Percentiles rank a stretch among this genome's conserved stretches.
Evolutionary conservation across 30 jellyfish, hydroid and myxozoan species (phyloP).

Genomic region (Aurelia sp.): DNA sequence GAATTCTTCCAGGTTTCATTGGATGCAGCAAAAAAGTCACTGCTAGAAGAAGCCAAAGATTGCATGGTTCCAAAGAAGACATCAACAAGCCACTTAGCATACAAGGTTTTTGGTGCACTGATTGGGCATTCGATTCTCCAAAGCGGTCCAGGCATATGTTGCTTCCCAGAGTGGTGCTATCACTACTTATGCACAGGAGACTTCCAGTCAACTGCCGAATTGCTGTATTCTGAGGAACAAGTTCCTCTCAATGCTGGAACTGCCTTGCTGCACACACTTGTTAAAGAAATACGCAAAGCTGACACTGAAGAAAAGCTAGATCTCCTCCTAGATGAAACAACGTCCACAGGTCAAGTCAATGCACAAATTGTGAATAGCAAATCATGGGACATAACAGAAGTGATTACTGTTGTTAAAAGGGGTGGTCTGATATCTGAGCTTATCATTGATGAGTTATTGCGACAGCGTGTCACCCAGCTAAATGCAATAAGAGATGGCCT

Average conservation of each 20-base stretch:
- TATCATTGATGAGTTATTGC: neutral
- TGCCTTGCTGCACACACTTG: conserved; percentile 19
- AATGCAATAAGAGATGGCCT: conserved; percentile 3
- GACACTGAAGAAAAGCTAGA: conserved; percentile 17
- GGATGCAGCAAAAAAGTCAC: neutral
- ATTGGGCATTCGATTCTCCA: conserved; percentile 19
- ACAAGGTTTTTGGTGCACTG: conserved; percentile 22
- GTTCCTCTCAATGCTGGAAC: conserved; percentile 40
- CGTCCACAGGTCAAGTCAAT: conserved; percentile 41
- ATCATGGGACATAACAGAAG: conserved; percentile 38
- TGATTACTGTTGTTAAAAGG: too few species aligned
- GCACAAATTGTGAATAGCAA: conserved; percentile 28
- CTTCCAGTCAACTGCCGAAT: conserved; percentile 21
- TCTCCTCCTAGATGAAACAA: conserved; percentile 9
- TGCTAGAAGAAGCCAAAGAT: conserved; percentile 12
- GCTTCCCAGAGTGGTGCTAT: conserved; percentile 19
- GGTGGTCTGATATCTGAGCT: too few species aligned
- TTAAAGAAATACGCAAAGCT: conserved; percentile 24
- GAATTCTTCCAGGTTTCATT: conserved; percentile 23
- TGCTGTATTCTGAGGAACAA: conserved; percentile 13
- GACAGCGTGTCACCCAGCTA: conserved; percentile 15
- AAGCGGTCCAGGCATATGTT: conserved; percentile 15
- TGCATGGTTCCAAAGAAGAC: conserved; percentile 27
- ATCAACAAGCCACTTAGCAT: conserved; percentile 9
- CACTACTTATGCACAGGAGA: conserved; percentile 25